Base-by-base conservation (phyloP, 2,888 invertebrate genomes). In the Coelinius sp. region DNA sequence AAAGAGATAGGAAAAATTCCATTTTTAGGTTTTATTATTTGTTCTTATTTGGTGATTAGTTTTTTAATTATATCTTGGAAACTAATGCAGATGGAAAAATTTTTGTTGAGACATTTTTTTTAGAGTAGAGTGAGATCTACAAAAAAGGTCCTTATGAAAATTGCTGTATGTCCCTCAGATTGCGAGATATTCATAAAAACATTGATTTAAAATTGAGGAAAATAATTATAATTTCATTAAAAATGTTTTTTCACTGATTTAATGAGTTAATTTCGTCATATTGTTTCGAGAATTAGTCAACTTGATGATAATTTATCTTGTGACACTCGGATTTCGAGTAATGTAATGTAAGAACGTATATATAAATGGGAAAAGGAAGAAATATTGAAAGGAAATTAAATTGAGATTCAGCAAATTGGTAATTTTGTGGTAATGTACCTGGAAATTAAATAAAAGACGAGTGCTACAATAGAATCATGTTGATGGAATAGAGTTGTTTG, bases 361-460 rank as follows among this genome's bases (percentile, higher is more conserved):
- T 10, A n/a, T 2, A 22, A 53, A 25, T 12, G 22, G 24, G 24
- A 1, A 52, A 52, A 52, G 10, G 14, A 8, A 24, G 12, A 22
- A n/a, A 70, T 64, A 63, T 49, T 49, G 46, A 10, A 49, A 49
- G 17, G 20, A 20, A 49, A 12, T 41, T 2, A 41, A 7, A 17
- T 31, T 6, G 4, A 31, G 66, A 74, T 75, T 76, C 74, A 73
- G 74, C 73, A 67, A 63, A 72, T 46, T 64, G 53, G 72, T 74
- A 25, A 35, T 63, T 66, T 67, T 46, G 14, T 63, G 38, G 35
- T n/a, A 20, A 35, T 68, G 38, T 74, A 73, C 73, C 53, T 64
- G 71, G 72, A 77, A 77, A 53, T 49, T 52, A 67, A 74, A 74
- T 71, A 68, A 75, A 76, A 67, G 59, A 65, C 59, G 68, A 62